phyloP scores from a whole-genome alignment of 2,888 invertebrate genomes.

The Sceliomorpha sp. region DNA sequence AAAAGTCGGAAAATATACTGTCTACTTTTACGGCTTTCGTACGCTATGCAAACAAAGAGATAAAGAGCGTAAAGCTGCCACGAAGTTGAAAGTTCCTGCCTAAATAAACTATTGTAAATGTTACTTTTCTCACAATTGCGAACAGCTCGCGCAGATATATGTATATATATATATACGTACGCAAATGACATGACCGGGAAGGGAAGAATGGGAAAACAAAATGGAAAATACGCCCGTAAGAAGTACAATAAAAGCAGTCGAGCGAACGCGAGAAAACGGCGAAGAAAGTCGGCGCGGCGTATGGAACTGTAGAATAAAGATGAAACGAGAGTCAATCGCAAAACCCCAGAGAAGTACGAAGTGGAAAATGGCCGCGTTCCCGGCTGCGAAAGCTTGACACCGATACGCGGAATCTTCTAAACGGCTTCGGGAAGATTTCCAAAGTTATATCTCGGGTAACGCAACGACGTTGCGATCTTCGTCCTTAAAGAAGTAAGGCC shows the following conservation, averaged over 20 bases:
- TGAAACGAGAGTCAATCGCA: conserved; percentile 29
- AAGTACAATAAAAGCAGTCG: conserved; percentile 23
- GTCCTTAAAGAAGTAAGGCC: too few species aligned
- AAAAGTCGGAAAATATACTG: too few species aligned
- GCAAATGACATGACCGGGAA: conserved; percentile 17
- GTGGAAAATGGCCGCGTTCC: conserved; percentile 40
- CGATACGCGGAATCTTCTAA: conserved; percentile 34
- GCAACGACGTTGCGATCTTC: conserved; percentile 16
- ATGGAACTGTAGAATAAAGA: conserved; percentile 22
- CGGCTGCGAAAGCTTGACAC: conserved; percentile 39
- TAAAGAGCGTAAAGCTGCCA: conserved; percentile 1
- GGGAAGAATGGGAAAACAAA: conserved; percentile 20
- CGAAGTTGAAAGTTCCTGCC: background rate
- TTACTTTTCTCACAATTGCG: conserved; percentile 7
- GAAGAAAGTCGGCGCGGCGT: conserved; percentile 16
- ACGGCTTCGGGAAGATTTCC: conserved; percentile 22
- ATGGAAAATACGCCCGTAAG: conserved; percentile 25
- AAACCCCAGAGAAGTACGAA: conserved; percentile 28
- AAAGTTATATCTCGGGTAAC: conserved; percentile 13
- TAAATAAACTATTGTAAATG: conserved; percentile 9
- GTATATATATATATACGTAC: conserved; percentile 3
- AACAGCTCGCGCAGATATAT: background rate
- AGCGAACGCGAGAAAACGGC: conserved; percentile 19
- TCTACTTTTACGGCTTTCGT: too few species aligned
- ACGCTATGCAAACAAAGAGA: background rate